phyloP scores from a whole-genome alignment of 2,113 vertebrate species.

The Furnarius figulus region DNA sequence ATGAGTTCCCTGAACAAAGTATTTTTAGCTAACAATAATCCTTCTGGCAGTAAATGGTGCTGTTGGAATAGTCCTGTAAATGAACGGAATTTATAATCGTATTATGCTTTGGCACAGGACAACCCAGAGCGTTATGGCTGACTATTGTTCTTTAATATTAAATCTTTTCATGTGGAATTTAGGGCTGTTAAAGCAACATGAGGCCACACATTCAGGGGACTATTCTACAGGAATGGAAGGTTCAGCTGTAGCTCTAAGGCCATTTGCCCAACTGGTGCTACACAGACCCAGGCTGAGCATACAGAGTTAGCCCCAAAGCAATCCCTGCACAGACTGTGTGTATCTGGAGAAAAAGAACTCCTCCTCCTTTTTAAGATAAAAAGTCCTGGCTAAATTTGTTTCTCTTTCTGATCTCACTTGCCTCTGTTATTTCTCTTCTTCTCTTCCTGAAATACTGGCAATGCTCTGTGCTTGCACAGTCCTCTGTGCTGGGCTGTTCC shows the following conservation, averaged over 20 bases:
- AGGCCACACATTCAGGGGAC: neutral
- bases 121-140: neutral
- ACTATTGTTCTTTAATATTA: slow-evolving; percentile 20
- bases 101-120: slow-evolving; percentile 18
- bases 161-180: slow-evolving; percentile 23
- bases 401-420: neutral
- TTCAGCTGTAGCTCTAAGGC: neutral
- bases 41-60: slow-evolving; percentile 40
- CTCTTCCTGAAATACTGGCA: neutral
- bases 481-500: neutral
- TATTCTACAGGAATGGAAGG: neutral
- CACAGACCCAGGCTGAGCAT: neutral
- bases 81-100: slow-evolving; percentile 66
- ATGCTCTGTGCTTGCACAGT: neutral
- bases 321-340: neutral
- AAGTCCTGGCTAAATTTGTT: neutral
- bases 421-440: neutral
- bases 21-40: slow-evolving; percentile 49
- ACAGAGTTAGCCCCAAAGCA: neutral
- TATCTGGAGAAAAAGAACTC: neutral
- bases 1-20: slow-evolving; percentile 28
- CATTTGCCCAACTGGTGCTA: neutral
- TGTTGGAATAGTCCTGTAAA: slow-evolving; percentile 20
- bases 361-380: neutral
- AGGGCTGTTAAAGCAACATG: neutral